phyloP scores from a whole-genome alignment of 2,113 vertebrate species.

The Leucopsar rothschildi region DNA sequence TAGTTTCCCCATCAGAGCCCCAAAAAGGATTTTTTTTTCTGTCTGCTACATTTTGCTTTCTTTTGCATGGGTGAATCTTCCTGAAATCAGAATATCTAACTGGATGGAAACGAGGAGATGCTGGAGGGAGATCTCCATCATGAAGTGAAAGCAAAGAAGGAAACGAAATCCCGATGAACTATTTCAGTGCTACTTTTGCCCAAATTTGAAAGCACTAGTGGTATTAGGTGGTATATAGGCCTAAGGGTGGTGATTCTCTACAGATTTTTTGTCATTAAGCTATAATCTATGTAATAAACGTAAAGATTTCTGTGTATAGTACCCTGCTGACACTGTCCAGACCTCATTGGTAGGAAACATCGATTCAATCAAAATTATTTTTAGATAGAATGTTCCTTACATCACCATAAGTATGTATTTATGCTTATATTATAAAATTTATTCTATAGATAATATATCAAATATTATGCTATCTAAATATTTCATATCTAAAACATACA shows the following conservation, averaged over 20 bases:
- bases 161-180: not conserved
- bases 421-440: not conserved
- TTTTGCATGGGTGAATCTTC: not conserved
- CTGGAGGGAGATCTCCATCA: rapidly evolving
- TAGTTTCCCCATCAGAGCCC: not conserved
- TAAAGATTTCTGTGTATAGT: not conserved
- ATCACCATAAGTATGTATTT: not conserved
- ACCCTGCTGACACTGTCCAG: not conserved
- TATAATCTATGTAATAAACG: not conserved
- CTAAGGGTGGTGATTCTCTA: not conserved
- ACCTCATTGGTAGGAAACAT: not conserved
- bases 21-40: not conserved
- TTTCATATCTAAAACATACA: not conserved
- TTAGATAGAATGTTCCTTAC: not conserved
- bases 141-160: not conserved
- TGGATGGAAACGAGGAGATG: not conserved
- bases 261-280: not conserved
- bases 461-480: not conserved
- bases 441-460: not conserved
- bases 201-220: not conserved
- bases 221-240: not conserved
- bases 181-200: not conserved
- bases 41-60: not conserved
- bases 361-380: not conserved
- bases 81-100: not conserved